Conservation (phyloP, 2,888 invertebrate species). For the Chrysomela aeneicollis region DNA sequence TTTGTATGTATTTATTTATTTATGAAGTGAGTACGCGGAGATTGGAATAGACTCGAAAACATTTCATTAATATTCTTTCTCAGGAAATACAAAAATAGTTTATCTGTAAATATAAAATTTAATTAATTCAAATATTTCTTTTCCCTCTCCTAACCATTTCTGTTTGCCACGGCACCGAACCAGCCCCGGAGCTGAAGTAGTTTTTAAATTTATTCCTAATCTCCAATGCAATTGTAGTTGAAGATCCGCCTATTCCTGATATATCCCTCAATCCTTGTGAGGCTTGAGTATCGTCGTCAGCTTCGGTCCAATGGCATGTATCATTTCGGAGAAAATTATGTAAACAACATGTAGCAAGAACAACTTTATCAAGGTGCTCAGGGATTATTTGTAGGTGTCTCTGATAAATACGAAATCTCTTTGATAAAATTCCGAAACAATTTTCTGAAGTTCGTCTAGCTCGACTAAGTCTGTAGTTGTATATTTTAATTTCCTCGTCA, state of each 20-base stretch:
- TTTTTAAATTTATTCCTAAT: neutral
- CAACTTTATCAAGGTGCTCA: slow-evolving; percentile 2
- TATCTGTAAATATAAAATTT: neutral
- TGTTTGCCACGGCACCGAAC: slow-evolving; percentile 9
- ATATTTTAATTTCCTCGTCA: neutral
- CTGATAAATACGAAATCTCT: slow-evolving; percentile 4
- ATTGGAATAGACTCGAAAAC: neutral
- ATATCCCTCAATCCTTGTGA: slow-evolving; percentile 1
- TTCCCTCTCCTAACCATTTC: neutral
- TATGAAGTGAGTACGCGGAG: no score
- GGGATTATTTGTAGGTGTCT: neutral
- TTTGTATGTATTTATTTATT: no score
- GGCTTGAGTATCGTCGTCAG: neutral
- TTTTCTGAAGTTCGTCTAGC: slow-evolving; percentile 6
- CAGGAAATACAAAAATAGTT: no score
- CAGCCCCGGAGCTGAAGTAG: neutral
- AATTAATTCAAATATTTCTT: slow-evolving; percentile 6
- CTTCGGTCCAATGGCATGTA: slow-evolving; percentile 6
- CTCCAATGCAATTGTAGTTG: neutral
- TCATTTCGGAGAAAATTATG: slow-evolving; percentile 7
- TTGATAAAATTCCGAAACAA: neutral
- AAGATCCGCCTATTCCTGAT: neutral
- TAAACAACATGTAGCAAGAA: slow-evolving; percentile 7
- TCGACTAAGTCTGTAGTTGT: slow-evolving; percentile 7
- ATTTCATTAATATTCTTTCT: no score